These are phyloP conservation scores for Doryteuthis pealeii DNA, from an alignment of 1,140 invertebrate genomes.

Conservation along the genomic window DNA sequence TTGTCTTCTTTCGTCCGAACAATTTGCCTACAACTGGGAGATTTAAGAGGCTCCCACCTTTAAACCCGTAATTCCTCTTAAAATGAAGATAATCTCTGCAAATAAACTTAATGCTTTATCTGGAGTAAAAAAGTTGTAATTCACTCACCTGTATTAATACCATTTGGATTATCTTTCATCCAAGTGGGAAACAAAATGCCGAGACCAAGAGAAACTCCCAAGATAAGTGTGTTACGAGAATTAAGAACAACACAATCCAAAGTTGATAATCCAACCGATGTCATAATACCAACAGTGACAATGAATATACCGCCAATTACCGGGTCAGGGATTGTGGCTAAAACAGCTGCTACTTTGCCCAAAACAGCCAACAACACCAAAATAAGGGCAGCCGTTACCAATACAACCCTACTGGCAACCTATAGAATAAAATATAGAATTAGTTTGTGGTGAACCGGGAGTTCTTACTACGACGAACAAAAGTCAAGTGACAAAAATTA, in stretches of 20 bases:
- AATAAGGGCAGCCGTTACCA: constrained; percentile 73
- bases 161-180: constrained; percentile 64
- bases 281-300: constrained; percentile 72
- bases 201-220: constrained; percentile 84
- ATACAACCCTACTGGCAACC: constrained; percentile 43
- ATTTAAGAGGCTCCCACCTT: too few relatives aligned
- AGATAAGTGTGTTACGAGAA: constrained; percentile 81
- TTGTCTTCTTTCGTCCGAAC: too few relatives aligned
- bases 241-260: constrained; percentile 81
- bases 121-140: too few relatives aligned
- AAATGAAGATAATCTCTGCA: too few relatives aligned
- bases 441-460: too few relatives aligned
- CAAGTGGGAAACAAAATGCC: constrained; percentile 77
- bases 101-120: too few relatives aligned
- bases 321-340: constrained; percentile 84
- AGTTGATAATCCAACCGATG: constrained; percentile 65
- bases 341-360: constrained; percentile 80
- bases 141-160: constrained; percentile 70
- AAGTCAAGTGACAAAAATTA: too few relatives aligned
- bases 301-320: constrained; percentile 84
- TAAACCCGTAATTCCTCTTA: too few relatives aligned
- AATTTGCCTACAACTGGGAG: too few relatives aligned
- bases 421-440: constrained; percentile 18
- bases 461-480: too few relatives aligned
- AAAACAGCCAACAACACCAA: constrained; percentile 71